phyloP scores from a whole-genome alignment of 2,888 invertebrate genomes.

The Drosophila planitibia region DNA sequence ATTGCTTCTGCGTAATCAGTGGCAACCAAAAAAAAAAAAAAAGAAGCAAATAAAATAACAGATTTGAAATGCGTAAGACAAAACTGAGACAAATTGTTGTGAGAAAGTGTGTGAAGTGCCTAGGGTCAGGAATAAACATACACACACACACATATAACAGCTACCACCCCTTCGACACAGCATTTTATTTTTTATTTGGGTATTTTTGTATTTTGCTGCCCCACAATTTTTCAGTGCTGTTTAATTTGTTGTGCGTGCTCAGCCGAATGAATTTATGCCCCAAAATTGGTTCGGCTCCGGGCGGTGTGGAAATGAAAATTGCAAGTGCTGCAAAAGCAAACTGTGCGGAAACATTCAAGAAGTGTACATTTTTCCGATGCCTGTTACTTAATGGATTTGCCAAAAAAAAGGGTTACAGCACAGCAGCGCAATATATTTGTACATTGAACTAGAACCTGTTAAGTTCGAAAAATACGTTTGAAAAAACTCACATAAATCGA shows the following conservation, averaged over 20 bases:
- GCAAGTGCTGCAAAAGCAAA: conserved; percentile 77
- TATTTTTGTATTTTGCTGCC: conserved; percentile 9
- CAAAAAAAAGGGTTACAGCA: conserved; percentile 19
- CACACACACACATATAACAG: neutral
- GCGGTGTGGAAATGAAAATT: conserved; percentile 54
- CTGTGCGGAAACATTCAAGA: conserved; percentile 78
- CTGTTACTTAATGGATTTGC: conserved; percentile 49
- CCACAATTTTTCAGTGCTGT: conserved; percentile 41
- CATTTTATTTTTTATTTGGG: conserved; percentile 2
- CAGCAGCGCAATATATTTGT: neutral
- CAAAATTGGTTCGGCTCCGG: conserved; percentile 52
- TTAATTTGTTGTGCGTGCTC: conserved; percentile 67
- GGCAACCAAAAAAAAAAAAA: conserved; percentile 6
- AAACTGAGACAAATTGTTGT: conserved; percentile 56
- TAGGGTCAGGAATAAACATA: neutral
- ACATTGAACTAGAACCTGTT: neutral
- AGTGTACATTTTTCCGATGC: conserved; percentile 57
- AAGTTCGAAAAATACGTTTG: neutral
- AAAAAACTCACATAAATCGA: conserved; percentile 11
- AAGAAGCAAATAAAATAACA: neutral
- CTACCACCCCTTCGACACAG: conserved; percentile 1
- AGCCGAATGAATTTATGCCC: conserved; percentile 68
- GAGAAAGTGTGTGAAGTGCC: conserved; percentile 28
- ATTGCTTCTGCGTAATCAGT: conserved; percentile 48
- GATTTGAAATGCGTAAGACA: conserved; percentile 31